Base-by-base conservation (phyloP, 2,797 vertebrate species). In the Typhlichthys subterraneus region DNA sequence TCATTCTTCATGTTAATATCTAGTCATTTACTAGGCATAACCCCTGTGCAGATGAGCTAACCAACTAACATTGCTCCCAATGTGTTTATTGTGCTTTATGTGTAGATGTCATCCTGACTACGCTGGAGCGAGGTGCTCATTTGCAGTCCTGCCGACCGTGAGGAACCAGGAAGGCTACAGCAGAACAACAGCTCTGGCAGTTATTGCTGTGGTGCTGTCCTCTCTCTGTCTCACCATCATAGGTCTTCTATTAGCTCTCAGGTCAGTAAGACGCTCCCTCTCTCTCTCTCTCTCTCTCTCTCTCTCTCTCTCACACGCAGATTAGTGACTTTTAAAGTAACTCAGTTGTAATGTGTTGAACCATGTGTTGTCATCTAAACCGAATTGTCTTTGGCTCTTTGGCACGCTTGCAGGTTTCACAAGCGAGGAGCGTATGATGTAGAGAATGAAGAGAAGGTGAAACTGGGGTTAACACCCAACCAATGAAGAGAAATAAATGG, bases 391-490 rank as follows among this genome's bases (percentile, higher is more conserved):
- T 76, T 68, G 60, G 77, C 63, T 58, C 53, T 7, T 75, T 13
- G 12, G 47, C 47, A 48, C 2, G 2, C 46, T 70, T 57, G 1
- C 87, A 99, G 98, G 91, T 99, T 96, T 93, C 95, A 99, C 80
- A 98, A 95, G 84, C 92, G 96, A 81, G 97, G 96, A 72, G 95
- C 94, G 51, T 98, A 99, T 69, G 92, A 98, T 57, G 95, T 99
- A 71, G 96, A 98, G 89, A 98, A 89, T 53, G 97, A 98, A 90
- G 97, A 98, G 89, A 99, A 98, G 89, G 92, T 97, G 77, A 99
- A 99, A 85, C 84, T 98, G 83, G 96, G 95, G 83, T 88, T 93
- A 85, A 90, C 93, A 49, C 90, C 94, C 79, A 95, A 89, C 87
- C 95, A 97, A 86, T 99, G 94, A 97, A 83, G 67, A 75, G 77